Conservation (phyloP, 2,113 vertebrate genomes). For the Hydropotes inermis region DNA sequence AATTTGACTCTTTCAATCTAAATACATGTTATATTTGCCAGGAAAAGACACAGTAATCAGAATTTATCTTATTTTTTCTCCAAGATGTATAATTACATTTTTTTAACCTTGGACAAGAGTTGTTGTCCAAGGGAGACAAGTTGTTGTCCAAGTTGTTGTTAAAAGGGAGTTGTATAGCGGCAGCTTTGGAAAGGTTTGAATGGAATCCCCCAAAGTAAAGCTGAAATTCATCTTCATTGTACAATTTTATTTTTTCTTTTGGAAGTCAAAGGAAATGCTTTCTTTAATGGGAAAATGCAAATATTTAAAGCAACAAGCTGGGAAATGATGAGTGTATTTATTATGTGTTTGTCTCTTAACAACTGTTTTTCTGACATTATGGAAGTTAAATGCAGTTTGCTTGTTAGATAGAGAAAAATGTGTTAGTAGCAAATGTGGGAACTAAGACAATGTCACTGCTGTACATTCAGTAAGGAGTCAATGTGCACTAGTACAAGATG, state of each 20-base stretch:
- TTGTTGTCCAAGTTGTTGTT: no score
- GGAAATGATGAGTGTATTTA: conserved; percentile 24
- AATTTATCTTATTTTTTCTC: conserved; percentile 26
- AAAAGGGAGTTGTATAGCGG: neutral
- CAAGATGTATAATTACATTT: neutral
- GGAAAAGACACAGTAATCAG: neutral
- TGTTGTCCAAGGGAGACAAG: no score
- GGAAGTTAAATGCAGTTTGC: conserved; percentile 2
- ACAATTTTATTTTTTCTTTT: neutral
- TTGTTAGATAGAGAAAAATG: neutral
- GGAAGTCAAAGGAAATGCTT: neutral
- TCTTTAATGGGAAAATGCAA: conserved; percentile 24
- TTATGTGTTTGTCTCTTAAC: neutral
- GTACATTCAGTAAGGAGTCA: neutral
- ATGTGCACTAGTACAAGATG: neutral
- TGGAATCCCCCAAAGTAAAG: neutral
- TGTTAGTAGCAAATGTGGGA: neutral
- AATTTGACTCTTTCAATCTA: neutral
- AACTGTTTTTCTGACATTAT: neutral
- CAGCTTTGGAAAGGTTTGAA: neutral
- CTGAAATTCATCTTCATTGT: neutral
- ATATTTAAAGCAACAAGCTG: conserved; percentile 37
- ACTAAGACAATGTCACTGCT: neutral
- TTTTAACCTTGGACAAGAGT: neutral
- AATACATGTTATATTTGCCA: neutral